Percentiles rank a stretch among this genome's conserved stretches.
These are phyloP conservation scores for Macropodus opercularis DNA, from an alignment of 2,797 vertebrate species.

Conservation along the genomic window DNA sequence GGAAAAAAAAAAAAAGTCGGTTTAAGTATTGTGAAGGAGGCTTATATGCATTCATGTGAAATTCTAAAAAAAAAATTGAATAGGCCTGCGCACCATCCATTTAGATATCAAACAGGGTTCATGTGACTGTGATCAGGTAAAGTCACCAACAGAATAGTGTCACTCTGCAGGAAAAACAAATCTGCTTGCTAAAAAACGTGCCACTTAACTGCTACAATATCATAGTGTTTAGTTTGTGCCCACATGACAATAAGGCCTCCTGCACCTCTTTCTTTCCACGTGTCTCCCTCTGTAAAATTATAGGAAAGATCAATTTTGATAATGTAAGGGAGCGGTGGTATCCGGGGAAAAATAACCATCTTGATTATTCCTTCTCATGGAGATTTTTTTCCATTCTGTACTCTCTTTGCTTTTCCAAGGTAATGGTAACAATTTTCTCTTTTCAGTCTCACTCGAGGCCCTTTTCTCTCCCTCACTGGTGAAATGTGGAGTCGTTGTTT, in stretches of 20 bases:
- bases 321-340: constrained; percentile 62
- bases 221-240: constrained; percentile 54
- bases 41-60: not conserved
- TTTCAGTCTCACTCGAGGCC: constrained; percentile 66
- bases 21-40: not conserved
- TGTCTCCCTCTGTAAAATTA: constrained; percentile 60
- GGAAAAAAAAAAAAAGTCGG: not conserved
- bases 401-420: constrained; percentile 64
- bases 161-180: constrained; percentile 25
- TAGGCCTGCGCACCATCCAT: constrained; percentile 1
- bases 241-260: constrained; percentile 53
- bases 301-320: constrained; percentile 74
- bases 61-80: constrained; percentile 8
- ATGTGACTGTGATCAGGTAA: not conserved
- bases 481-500: constrained; percentile 55
- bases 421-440: constrained; percentile 81
- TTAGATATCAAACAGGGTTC: constrained; percentile 24
- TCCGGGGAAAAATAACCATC: constrained; percentile 72
- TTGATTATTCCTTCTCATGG: constrained; percentile 74
- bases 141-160: constrained; percentile 34
- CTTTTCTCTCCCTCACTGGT: constrained; percentile 68
- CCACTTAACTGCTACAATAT: constrained; percentile 68
- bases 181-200: constrained; percentile 54
- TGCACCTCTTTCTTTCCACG: constrained; percentile 48
- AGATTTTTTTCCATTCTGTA: constrained; percentile 55